Base-by-base conservation (phyloP, 2,797 vertebrate species). In the Poeciliopsis turneri region DNA sequence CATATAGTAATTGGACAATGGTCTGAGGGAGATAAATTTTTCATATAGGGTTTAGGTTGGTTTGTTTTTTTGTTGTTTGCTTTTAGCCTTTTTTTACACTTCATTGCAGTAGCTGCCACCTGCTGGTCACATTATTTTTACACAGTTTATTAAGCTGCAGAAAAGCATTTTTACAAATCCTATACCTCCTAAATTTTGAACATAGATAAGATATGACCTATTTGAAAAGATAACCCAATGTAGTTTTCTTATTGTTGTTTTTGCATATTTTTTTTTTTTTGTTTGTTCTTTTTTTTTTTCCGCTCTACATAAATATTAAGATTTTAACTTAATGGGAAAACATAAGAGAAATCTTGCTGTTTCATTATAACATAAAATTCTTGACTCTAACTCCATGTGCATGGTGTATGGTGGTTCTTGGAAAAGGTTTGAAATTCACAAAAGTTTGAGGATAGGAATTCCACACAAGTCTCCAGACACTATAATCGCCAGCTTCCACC, bases 401-500 rank as follows among this genome's bases (percentile, higher is more conserved):
- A 0, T 1, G 74, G 78, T 82, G 76, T 74, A 78, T 84, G 85
- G 80, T 0, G 81, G 78, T 4, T 71, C 4, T 69, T 11, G 15
- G 49, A 16, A 78, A 88, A 80, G 46, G 72, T 86, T 15, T 51
- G 16, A 76, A 75, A 47, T 33, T 59, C 41, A 82, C 5, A n/a
- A 64, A 23, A 41, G 36, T 86, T 75, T 20, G 59, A 53, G 57
- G 75, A 75, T 33, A 77, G 45, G 47, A 79, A 74, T 71, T 82
- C 69, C 64, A 55, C 53, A 36, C 9, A 2, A 71, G 79, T 74
- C 55, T 70, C 74, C 72, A 88, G 68, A 79, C 74, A 82, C 83
- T 23, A 72, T 80, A 86, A 77, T 41, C 57, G 75, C 8, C 2
- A 75, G 77, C 59, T 55, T 84, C 69, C 53, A 2, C 2, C 28